Evolutionary conservation across 2,113 vertebrate species (phyloP).

Genomic region (Amazona guildingii): DNA sequence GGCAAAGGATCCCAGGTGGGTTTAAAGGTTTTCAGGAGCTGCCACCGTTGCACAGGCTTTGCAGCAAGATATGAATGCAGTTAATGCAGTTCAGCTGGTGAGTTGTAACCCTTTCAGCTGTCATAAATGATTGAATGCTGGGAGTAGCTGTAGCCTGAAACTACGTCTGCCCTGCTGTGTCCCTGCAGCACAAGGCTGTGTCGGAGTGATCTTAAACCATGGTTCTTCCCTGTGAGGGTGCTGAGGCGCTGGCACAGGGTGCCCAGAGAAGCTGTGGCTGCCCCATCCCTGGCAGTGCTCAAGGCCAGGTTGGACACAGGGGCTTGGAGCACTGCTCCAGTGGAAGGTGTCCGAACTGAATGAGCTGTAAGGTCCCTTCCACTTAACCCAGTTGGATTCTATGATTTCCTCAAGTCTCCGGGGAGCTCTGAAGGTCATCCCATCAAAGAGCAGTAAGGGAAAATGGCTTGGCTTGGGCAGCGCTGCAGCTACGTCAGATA

Average conservation of each 20-base stretch:
- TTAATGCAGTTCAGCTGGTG: background rate
- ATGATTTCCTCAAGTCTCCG: background rate
- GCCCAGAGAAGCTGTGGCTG: background rate
- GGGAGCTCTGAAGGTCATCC: background rate
- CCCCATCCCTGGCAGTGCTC: background rate
- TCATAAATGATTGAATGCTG: background rate
- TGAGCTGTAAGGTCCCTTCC: background rate
- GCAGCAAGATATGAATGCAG: background rate
- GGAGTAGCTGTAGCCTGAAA: background rate
- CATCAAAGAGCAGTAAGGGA: background rate
- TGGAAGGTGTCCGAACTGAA: background rate
- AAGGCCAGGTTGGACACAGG: background rate
- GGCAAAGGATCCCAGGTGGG: background rate
- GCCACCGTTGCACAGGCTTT: background rate
- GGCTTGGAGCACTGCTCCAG: background rate
- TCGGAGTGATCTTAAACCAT: background rate
- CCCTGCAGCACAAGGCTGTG: background rate
- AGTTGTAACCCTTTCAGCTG: background rate
- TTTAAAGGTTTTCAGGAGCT: background rate
- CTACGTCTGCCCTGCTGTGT: accelerated
- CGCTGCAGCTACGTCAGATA: accelerated
- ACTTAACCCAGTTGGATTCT: background rate
- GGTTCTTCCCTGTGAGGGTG: background rate
- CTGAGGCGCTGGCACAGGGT: background rate
- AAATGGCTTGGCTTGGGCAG: background rate